Evolutionary conservation across 1,140 invertebrate genomes (phyloP).

Genomic region (Drosophila elegans): DNA sequence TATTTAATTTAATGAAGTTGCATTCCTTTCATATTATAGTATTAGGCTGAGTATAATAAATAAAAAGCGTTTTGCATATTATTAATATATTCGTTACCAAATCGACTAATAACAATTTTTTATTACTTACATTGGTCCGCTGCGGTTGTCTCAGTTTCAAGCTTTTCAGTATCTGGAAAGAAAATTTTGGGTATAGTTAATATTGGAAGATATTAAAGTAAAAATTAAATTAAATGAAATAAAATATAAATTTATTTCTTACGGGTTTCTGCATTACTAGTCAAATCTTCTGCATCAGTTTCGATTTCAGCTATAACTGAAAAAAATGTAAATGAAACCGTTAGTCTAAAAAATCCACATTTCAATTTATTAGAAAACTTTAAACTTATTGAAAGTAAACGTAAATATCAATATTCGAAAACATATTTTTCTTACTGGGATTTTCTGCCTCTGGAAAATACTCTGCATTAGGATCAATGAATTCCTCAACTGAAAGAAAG

Average conservation of each 20-base stretch:
- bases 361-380: neutral
- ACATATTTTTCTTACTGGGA: neutral
- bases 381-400: neutral
- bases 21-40: no score
- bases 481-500: neutral
- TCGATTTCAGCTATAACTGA: slow-evolving; percentile 1
- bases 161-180: slow-evolving; percentile 7
- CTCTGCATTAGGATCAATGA: neutral
- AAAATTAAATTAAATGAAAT: neutral
- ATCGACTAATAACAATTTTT: neutral
- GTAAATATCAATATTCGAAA: neutral
- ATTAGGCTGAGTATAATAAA: no score
- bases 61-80: no score
- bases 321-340: neutral
- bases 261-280: neutral
- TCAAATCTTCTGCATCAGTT: slow-evolving; percentile 5
- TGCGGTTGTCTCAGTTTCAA: slow-evolving; percentile 7
- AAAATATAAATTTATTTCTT: neutral
- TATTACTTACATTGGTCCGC: slow-evolving; percentile 6
- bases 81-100: no score
- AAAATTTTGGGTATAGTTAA: neutral
- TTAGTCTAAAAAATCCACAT: no score
- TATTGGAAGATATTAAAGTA: no score
- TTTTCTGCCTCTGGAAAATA: neutral
- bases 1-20: neutral